phyloP scores from a whole-genome alignment of 2,113 vertebrate genomes.

The Pipa parva region DNA sequence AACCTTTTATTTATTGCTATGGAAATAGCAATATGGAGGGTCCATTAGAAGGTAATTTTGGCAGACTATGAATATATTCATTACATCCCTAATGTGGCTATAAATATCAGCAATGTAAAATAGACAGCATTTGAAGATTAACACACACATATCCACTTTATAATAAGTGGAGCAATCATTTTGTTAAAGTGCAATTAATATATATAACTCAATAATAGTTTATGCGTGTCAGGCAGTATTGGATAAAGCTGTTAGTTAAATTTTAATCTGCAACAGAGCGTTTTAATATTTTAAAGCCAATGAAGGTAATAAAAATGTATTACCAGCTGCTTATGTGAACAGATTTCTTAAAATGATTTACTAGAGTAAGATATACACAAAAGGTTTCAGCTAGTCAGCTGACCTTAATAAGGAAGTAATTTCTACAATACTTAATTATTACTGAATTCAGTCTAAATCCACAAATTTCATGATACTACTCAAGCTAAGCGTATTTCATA shows the following conservation, averaged over 20 bases:
- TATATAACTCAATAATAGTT: constrained; percentile 24
- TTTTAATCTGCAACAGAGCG: constrained; percentile 48
- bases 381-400: constrained; percentile 1
- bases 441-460: constrained; percentile 40
- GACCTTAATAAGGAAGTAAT: constrained; percentile 23
- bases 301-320: constrained; percentile 46
- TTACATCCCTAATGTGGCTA: constrained; percentile 1
- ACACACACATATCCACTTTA: constrained; percentile 7
- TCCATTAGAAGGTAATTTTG: background rate
- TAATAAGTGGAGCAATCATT: constrained; percentile 19
- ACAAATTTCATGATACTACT: constrained; percentile 29
- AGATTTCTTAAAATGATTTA: constrained; percentile 32
- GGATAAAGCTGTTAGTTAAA: constrained; percentile 25
- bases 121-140: background rate
- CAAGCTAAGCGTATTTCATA: constrained; percentile 34
- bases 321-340: constrained; percentile 18
- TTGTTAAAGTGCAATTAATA: constrained; percentile 31
- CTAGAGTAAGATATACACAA: constrained; percentile 4
- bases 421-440: constrained; percentile 21
- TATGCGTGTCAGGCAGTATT: background rate
- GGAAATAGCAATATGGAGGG: background rate
- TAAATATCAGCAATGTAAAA: background rate
- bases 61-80: background rate
- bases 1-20: no score
- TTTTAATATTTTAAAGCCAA: constrained; percentile 44